phyloP scores from a whole-genome alignment of 2,113 vertebrate species.

The Brachypteracias leptosomus region DNA sequence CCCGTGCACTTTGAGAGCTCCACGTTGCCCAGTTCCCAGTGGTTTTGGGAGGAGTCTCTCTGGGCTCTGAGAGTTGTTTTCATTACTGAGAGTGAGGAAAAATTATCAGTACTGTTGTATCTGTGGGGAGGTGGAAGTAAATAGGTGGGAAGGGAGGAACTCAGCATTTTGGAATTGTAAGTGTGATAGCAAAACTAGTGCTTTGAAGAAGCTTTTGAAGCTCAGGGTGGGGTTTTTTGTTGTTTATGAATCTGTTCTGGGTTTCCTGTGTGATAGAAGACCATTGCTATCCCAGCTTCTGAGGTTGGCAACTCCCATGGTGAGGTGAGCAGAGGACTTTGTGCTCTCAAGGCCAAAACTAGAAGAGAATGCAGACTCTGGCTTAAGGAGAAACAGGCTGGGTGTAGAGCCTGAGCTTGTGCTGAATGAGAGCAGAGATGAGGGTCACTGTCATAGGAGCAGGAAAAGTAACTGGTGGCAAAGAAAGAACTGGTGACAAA shows the following conservation, averaged over 20 bases:
- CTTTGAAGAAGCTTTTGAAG: neutral
- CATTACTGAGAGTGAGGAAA: neutral
- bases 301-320: neutral
- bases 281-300: neutral
- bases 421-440: neutral
- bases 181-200: neutral
- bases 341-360: neutral
- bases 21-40: neutral
- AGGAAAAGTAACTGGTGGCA: neutral
- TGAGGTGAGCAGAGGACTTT: neutral
- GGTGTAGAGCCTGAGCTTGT: neutral
- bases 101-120: neutral
- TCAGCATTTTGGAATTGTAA: neutral
- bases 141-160: neutral
- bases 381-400: neutral
- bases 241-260: neutral
- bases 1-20: neutral
- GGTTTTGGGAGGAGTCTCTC: neutral
- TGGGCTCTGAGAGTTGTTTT: neutral
- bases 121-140: neutral
- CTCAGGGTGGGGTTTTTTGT: neutral
- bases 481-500: neutral
- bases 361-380: neutral
- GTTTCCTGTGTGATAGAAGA: neutral
- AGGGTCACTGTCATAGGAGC: neutral